Percentiles rank a stretch among this genome's conserved stretches.
Conservation (phyloP, 2,888 invertebrate genomes). For the Lamellibrachia satsuma region DNA sequence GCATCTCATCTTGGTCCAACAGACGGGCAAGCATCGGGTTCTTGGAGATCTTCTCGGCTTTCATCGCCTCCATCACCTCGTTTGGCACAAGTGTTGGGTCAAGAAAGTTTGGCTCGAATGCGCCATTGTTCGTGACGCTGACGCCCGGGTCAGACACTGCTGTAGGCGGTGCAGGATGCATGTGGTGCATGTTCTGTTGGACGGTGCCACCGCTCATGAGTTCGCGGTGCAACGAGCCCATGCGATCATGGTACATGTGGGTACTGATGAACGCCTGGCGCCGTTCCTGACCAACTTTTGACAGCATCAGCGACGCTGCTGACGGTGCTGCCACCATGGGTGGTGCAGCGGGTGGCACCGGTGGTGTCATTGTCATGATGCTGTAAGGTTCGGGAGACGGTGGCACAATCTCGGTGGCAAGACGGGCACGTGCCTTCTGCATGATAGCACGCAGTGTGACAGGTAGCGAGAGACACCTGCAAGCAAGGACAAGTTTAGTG, state of each 20-base stretch:
- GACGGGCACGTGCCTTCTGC: slow-evolving; percentile 67
- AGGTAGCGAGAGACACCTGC: slow-evolving; percentile 86
- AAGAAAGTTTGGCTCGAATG: neutral
- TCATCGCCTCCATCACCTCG: slow-evolving; percentile 27
- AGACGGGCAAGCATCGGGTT: slow-evolving; percentile 60
- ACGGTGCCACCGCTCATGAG: neutral
- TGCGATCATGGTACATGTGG: slow-evolving; percentile 17
- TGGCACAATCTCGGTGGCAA: slow-evolving; percentile 35
- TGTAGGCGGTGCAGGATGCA: slow-evolving; percentile 18
- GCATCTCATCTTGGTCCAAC: slow-evolving; percentile 52
- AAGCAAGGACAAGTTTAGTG: slow-evolving; percentile 38
- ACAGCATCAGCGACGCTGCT: slow-evolving; percentile 14
- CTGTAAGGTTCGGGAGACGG: slow-evolving; percentile 19
- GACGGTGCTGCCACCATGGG: slow-evolving; percentile 20
- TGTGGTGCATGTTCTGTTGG: neutral
- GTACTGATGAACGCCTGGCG: slow-evolving; percentile 36
- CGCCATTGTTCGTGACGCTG: neutral
- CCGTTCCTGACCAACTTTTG: slow-evolving; percentile 35
- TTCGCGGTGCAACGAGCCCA: neutral
- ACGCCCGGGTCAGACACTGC: slow-evolving; percentile 37
- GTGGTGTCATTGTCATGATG: neutral
- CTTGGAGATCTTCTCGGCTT: slow-evolving; percentile 45
- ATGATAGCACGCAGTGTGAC: slow-evolving; percentile 87
- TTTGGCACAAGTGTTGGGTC: neutral
- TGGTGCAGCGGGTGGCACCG: slow-evolving; percentile 14